These are phyloP conservation scores for Zootermopsis nevadensis DNA, from an alignment of 2,888 invertebrate species.

Conservation along the genomic window DNA sequence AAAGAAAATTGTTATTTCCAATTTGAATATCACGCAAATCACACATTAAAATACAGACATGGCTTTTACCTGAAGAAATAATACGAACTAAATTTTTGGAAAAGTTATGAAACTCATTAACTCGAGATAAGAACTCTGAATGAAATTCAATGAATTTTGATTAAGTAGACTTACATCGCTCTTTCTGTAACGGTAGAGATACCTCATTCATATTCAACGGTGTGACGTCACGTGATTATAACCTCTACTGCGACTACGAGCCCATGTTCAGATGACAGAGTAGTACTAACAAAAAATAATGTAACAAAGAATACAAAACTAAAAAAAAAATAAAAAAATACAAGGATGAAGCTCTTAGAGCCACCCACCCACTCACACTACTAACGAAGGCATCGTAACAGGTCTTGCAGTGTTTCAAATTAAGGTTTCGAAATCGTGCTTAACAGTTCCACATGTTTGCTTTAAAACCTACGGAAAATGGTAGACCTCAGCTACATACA, in stretches of 20 bases:
- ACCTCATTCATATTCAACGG: conserved; percentile 44
- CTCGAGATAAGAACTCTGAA: background rate
- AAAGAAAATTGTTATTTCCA: too few relatives aligned
- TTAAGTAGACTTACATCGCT: conserved; percentile 1
- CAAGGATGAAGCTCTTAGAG: conserved; percentile 15
- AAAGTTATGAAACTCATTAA: background rate
- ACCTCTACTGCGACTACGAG: conserved; percentile 38
- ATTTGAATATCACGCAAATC: too few relatives aligned
- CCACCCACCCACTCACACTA: conserved; percentile 33
- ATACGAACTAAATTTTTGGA: too few relatives aligned
- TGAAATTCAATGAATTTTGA: background rate
- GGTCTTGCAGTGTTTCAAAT: background rate
- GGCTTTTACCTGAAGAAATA: too few relatives aligned
- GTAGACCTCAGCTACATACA: too few relatives aligned
- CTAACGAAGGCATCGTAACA: conserved; percentile 13
- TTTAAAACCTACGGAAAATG: too few relatives aligned
- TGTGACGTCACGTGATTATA: conserved; percentile 44
- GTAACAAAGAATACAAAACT: conserved; percentile 13
- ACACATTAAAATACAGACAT: too few relatives aligned
- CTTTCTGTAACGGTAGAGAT: background rate
- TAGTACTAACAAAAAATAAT: conserved; percentile 21
- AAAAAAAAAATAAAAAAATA: conserved; percentile 1
- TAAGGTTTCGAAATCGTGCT: too few relatives aligned
- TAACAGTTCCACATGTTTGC: too few relatives aligned
- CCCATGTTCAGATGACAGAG: conserved; percentile 40